phyloP scores from a whole-genome alignment of 2,888 invertebrate species.

The Gisinianus flammeolus region DNA sequence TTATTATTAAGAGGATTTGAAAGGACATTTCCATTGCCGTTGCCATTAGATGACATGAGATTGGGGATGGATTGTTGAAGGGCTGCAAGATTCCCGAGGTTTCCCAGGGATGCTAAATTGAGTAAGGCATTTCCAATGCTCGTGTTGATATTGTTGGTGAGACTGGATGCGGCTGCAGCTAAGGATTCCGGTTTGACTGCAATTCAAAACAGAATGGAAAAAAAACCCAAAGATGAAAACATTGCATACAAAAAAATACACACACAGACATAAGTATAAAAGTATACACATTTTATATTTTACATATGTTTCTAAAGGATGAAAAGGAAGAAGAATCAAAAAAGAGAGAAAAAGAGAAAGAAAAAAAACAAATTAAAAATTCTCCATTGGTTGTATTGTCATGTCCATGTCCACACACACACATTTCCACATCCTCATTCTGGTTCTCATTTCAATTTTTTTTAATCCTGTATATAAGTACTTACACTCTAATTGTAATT shows the following conservation, averaged over 20 bases:
- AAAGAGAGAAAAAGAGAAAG: background rate
- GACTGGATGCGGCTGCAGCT: constrained; percentile 42
- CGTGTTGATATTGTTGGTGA: constrained; percentile 46
- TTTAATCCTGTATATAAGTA: no score
- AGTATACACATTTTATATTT: background rate
- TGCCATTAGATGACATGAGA: constrained; percentile 39
- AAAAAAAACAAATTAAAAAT: background rate
- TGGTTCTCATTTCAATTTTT: background rate
- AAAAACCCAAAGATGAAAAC: background rate
- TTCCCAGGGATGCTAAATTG: constrained; percentile 77
- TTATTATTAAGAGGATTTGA: constrained; percentile 31
- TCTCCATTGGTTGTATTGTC: no score
- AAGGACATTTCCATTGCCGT: background rate
- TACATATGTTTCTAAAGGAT: background rate
- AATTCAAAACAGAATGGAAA: background rate
- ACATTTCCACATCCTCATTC: background rate
- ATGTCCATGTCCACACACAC: no score
- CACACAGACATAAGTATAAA: background rate
- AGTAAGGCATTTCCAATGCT: constrained; percentile 63
- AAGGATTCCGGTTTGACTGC: constrained; percentile 59
- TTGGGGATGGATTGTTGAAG: constrained; percentile 65
- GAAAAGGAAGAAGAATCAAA: background rate
- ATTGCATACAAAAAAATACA: background rate
- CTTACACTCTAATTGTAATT: no score
- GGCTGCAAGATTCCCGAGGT: constrained; percentile 76